phyloP scores from a whole-genome alignment of 2,888 invertebrate genomes.

The Ceriagrion tenellum region DNA sequence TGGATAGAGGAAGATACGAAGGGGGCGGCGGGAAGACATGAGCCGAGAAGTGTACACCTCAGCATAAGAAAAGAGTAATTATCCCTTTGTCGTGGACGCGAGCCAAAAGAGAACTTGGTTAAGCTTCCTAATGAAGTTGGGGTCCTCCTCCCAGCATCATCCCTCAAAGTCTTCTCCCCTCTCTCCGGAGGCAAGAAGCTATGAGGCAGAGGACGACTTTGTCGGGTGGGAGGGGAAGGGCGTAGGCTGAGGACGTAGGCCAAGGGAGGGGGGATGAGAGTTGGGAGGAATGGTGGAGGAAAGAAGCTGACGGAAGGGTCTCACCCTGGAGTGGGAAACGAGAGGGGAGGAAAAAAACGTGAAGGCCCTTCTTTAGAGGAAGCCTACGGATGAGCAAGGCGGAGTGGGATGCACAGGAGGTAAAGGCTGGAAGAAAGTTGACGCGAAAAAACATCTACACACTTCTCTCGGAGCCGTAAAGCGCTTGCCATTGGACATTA shows the following conservation, averaged over 20 bases:
- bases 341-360: too few species aligned
- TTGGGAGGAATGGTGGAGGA: not conserved
- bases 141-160: not conserved
- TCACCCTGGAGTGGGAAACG: too few species aligned
- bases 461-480: not conserved
- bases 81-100: slow-evolving; percentile 48
- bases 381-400: too few species aligned
- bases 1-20: not conserved
- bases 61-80: slow-evolving; percentile 47
- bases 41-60: slow-evolving; percentile 23
- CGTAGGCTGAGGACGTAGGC: not conserved
- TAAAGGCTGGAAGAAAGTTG: not conserved
- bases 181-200: not conserved
- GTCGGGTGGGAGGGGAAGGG: not conserved
- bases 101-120: slow-evolving; percentile 31
- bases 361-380: too few species aligned
- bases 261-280: not conserved
- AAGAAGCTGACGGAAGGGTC: too few species aligned
- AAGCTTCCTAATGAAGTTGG: slow-evolving; percentile 28
- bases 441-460: not conserved
- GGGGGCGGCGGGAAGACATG: not conserved
- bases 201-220: not conserved
- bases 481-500: too few species aligned
- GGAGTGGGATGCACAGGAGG: not conserved
- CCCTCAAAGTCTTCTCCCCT: not conserved